A percentile compares a stretch with the other conserved stretches of the same genome.
phyloP scores from a whole-genome alignment of 2,797 vertebrate genomes.

The Potorous gilbertii region DNA sequence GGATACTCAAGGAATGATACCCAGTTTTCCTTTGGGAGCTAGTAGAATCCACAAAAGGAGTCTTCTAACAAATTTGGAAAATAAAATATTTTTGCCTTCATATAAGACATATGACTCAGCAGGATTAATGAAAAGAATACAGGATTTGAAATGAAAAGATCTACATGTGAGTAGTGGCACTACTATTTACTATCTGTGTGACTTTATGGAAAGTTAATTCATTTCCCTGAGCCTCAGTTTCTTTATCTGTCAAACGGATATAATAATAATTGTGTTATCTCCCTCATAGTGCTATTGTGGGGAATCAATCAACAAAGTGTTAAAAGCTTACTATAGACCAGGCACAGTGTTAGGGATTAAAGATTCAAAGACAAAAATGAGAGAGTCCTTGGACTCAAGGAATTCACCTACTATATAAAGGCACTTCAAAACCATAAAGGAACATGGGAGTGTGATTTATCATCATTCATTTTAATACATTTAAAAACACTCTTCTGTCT shows the following conservation, averaged over 20 bases:
- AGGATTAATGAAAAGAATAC: background rate
- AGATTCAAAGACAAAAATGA: background rate
- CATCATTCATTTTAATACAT: background rate
- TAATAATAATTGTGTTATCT: background rate
- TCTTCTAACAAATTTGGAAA: background rate
- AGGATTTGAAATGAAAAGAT: background rate
- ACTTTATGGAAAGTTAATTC: background rate
- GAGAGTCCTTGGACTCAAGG: background rate
- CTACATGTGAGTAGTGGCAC: background rate
- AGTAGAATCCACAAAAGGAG: background rate
- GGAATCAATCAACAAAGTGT: background rate
- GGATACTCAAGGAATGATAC: background rate
- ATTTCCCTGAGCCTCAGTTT: background rate
- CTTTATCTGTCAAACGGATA: background rate
- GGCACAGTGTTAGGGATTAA: background rate
- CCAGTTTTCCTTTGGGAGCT: background rate
- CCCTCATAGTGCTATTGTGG: background rate
- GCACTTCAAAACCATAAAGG: background rate
- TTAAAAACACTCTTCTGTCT: background rate
- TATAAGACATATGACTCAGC: background rate
- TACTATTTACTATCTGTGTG: background rate
- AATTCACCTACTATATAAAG: background rate
- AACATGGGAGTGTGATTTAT: background rate
- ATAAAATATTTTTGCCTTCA: background rate
- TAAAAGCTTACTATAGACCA: background rate